Percentiles rank a stretch among this genome's conserved stretches.
Evolutionary conservation across 1,140 invertebrate genomes (phyloP).

Genomic region (Sminthurinus signatus): DNA sequence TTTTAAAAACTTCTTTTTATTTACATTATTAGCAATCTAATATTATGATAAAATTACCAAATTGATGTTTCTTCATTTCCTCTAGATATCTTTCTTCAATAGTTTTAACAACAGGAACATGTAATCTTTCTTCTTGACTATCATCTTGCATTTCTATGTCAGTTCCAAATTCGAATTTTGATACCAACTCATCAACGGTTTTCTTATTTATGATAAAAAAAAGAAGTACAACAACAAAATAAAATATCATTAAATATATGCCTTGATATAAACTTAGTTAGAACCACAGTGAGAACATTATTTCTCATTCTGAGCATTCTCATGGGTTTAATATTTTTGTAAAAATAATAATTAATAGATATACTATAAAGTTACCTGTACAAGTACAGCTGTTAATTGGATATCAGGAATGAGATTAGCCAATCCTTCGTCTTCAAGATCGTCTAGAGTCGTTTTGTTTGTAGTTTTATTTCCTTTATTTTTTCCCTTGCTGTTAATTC

Average conservation of each 20-base stretch:
- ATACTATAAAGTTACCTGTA: too few relatives aligned
- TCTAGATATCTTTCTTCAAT: slow-evolving; percentile 67
- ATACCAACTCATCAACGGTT: slow-evolving; percentile 27
- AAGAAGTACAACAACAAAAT: too few relatives aligned
- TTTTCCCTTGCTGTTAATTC: slow-evolving; percentile 51
- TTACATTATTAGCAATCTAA: slow-evolving; percentile 2
- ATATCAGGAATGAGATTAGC: slow-evolving; percentile 83
- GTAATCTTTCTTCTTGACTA: slow-evolving; percentile 33
- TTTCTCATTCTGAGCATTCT: too few relatives aligned
- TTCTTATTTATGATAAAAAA: too few relatives aligned
- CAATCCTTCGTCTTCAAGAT: slow-evolving; percentile 75
- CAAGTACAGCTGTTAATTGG: slow-evolving; percentile 69
- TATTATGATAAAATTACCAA: slow-evolving; percentile 59
- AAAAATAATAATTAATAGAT: slow-evolving; percentile 24
- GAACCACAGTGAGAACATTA: too few relatives aligned
- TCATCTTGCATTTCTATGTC: slow-evolving; percentile 35
- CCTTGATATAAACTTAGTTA: too few relatives aligned
- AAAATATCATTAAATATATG: too few relatives aligned
- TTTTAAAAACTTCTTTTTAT: too few relatives aligned
- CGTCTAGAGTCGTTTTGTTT: slow-evolving; percentile 53
- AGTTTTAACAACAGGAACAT: slow-evolving; percentile 51
- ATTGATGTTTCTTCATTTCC: slow-evolving; percentile 80
- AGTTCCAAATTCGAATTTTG: slow-evolving; percentile 18
- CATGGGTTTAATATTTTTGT: too few relatives aligned
- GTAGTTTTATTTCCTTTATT: slow-evolving; percentile 40